Evolutionary conservation across 2,113 vertebrate genomes (phyloP), one percentile per base, ranked within the genome.

Genomic region (Dipodomys spectabilis): DNA sequence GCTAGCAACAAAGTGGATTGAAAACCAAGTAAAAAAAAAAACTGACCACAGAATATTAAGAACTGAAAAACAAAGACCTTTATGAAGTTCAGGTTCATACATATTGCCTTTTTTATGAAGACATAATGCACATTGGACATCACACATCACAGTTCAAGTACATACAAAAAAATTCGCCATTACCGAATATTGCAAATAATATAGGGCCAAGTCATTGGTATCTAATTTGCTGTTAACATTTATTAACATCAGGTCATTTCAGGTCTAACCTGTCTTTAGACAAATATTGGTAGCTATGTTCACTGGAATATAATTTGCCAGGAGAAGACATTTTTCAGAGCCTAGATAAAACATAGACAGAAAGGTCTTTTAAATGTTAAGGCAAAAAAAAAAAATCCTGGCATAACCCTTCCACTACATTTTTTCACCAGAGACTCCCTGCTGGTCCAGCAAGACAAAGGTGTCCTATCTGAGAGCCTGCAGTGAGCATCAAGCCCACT

Each of bases 101-200:
- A 30, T 12, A 45, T 30, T n/a, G 23, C 19, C 35, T 53, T 74
- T 57, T 71, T 62, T 7, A 6, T 64, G 2, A 80, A 85, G 28
- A 39, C 18, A 32, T 25, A 89, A 89, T 28, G 45, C 49, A 44
- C 79, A 2, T 19, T 78, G 62, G 30, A 67, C 10, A 62, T 45
- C 94, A 39, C 73, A 67, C 10, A 62, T 45, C 94, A 39, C 73
- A 83, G 78, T 71, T 60, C 35, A 94, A 91, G 18, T 45, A 72
- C 44, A 28, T 53, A 71, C 5, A 57, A 57, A 57, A 87, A 79
- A 80, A 68, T 5, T 35, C 25, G 86, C 60, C 32, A 57, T 79
- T 88, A 93, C 45, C 81, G 72, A 62, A 32, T 39, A 94, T 77
- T 88, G 45, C 64, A 49, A 86, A 86, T 25, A 89, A 78, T 57